Conservation (phyloP, 2,113 vertebrate species). For the Oreotrochilus melanogaster region DNA sequence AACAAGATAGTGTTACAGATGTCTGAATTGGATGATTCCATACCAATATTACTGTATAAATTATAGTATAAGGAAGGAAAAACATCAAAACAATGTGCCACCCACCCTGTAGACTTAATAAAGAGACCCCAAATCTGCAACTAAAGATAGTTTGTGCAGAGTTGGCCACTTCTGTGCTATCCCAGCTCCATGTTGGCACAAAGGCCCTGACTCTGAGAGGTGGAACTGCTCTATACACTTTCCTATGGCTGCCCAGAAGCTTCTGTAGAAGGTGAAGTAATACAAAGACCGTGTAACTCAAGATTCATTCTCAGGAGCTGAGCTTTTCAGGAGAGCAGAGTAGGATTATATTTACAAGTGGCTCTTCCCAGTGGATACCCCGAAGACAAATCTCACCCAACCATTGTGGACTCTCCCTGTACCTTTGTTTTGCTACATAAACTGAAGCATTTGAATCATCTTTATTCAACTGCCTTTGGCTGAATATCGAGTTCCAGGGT, state of each 20-base stretch:
- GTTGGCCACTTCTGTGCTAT: background rate
- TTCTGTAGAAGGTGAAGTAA: background rate
- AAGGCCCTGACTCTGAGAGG: background rate
- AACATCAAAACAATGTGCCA: background rate
- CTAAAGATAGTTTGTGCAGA: background rate
- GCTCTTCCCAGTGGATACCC: background rate
- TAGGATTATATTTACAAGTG: background rate
- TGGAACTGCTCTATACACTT: background rate
- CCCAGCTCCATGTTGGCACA: background rate
- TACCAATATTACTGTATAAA: background rate
- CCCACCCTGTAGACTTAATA: background rate
- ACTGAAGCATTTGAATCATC: background rate
- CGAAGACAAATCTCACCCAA: background rate
- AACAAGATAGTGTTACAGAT: background rate
- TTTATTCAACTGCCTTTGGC: background rate
- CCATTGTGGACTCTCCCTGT: background rate
- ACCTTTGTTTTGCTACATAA: background rate
- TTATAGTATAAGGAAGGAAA: background rate
- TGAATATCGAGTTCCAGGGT: background rate
- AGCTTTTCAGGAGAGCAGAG: background rate
- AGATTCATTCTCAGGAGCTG: background rate
- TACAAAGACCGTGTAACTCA: fast-evolving
- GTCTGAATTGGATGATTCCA: background rate
- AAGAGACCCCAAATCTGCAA: background rate
- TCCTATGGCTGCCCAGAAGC: background rate